Evolutionary conservation across 2,797 vertebrate species (phyloP), one percentile per base, ranked within the genome.

Genomic region (Galagoides demidoff): DNA sequence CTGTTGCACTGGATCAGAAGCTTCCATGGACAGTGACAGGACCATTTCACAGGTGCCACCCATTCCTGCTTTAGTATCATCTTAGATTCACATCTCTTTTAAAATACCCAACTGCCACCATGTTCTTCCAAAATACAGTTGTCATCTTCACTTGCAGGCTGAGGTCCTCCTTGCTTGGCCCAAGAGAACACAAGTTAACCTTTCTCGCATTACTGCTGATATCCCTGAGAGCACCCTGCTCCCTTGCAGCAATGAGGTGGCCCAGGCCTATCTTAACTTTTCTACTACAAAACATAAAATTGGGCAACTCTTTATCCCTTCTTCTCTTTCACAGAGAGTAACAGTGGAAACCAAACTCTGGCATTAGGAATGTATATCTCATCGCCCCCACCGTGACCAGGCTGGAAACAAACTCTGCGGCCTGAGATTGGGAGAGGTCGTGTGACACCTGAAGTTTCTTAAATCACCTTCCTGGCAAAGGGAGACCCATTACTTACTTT

Each of bases 271-370:
- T 61, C 12, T 22, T 70, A 84, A 57, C 11, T 88, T 79, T 74
- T 59, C 31, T 37, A 13, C 49, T 79, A 63, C 11, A 34, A 16
- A 68, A 61, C 7, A 52, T 74, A n/a, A 81, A 68, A 45, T 20
- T 63, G 34, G 20, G 55, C 5, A 52, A 34, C 31, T 93, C 49
- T 95, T 66, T 59, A 52, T 59, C 13, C 19, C 22, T 57, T 34
- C 39, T 73, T 96, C 70, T 13, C 23, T 90, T 84, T 90, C 49
- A 68, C 49, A 10, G 57, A 13, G 2, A 93, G 29, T 43, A 71
- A 66, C 61, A 22, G 71, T 76, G 73, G 17, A 86, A 14, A 14
- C 37, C 2, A 64, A 59, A 81, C 25, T 89, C 34, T 95, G 19
- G 11, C 19, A 1, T 52, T n/a, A 45, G 29, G 3, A 14, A 29